Evolutionary conservation across 2,797 vertebrate genomes (phyloP).

Genomic region (Knipowitschia caucasica): DNA sequence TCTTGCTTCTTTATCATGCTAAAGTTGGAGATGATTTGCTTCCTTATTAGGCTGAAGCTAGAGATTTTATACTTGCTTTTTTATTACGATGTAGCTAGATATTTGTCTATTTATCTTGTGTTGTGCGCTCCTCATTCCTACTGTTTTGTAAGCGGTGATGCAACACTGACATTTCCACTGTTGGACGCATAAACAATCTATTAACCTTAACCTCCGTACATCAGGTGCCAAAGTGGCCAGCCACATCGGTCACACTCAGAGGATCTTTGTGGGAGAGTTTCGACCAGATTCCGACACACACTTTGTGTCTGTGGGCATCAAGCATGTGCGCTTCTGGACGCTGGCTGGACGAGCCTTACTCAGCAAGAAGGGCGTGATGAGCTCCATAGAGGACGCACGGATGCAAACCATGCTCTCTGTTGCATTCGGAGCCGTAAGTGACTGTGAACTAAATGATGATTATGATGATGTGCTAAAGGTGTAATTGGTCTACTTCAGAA

Average conservation of each 20-base stretch:
- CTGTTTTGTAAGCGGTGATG: too few relatives aligned
- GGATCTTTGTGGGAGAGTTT: constrained; percentile 98
- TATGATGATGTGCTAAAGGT: not conserved
- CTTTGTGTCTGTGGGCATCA: constrained; percentile 97
- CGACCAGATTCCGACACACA: constrained; percentile 96
- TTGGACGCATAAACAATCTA: too few relatives aligned
- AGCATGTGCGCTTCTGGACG: constrained; percentile 96
- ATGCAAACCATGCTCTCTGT: constrained; percentile 99
- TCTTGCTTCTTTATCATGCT: too few relatives aligned
- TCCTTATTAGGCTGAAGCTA: too few relatives aligned
- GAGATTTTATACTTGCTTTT: too few relatives aligned
- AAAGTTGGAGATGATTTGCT: too few relatives aligned
- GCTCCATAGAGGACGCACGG: constrained; percentile 87
- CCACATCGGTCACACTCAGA: constrained; percentile 87
- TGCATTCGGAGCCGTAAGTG: constrained; percentile 97
- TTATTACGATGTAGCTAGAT: too few relatives aligned
- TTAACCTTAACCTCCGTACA: constrained; percentile 10
- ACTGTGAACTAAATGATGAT: constrained; percentile 2
- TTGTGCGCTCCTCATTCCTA: too few relatives aligned
- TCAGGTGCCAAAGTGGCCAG: constrained; percentile 95
- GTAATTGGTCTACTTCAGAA: constrained; percentile 33
- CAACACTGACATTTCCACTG: too few relatives aligned
- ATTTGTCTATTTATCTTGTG: too few relatives aligned
- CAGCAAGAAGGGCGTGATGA: constrained; percentile 94
- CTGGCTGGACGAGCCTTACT: constrained; percentile 91